Evolutionary conservation across 2,113 vertebrate species (phyloP).

Genomic region (Gallinago undulata): DNA sequence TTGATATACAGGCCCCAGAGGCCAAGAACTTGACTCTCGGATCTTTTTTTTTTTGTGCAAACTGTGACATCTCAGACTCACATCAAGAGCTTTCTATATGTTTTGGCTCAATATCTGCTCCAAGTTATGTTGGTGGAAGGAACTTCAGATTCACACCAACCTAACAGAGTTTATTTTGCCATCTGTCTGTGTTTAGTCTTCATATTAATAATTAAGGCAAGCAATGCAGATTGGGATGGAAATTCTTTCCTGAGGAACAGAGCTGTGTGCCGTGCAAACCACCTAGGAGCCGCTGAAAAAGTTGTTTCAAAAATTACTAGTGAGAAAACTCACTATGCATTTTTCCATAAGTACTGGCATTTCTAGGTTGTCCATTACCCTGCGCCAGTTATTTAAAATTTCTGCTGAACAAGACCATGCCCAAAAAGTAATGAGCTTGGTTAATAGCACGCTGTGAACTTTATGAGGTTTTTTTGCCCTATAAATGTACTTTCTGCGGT

Average conservation of each 20-base stretch:
- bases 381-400: neutral
- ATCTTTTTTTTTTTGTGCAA: conserved; percentile 9
- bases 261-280: neutral
- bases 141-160: conserved; percentile 50
- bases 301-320: neutral
- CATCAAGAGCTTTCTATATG: conserved; percentile 35
- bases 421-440: neutral
- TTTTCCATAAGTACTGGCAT: neutral
- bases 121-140: conserved; percentile 25
- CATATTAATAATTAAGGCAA: conserved; percentile 47
- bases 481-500: neutral
- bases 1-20: neutral
- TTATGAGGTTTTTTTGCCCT: neutral
- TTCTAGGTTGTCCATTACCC: neutral
- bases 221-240: neutral
- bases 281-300: neutral
- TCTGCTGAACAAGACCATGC: neutral
- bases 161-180: conserved; percentile 56
- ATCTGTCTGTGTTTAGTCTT: conserved; percentile 59
- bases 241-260: conserved; percentile 3
- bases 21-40: conserved; percentile 13
- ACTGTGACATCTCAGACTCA: conserved; percentile 37
- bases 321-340: neutral
- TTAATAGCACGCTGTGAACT: neutral
- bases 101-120: conserved; percentile 45